Base-by-base conservation (phyloP, 1,140 invertebrate species). In the Sitodiplosis mosellana region DNA sequence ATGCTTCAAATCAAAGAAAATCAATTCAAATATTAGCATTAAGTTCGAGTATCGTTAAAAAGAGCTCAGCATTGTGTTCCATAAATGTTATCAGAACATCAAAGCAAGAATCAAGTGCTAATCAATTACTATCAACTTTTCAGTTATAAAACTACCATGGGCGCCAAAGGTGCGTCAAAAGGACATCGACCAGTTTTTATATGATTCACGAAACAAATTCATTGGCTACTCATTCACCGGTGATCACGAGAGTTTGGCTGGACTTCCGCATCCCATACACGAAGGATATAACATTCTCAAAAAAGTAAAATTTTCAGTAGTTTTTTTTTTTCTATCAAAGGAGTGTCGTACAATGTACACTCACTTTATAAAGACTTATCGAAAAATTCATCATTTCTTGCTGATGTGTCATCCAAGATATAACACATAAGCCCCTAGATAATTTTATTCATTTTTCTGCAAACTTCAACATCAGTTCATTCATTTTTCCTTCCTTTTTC, bases 141-240 rank as follows among this genome's bases (percentile, higher is more conserved):
- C n/a, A n/a, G 34, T n/a, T 6, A 10, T 14, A 68, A 77, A 80
- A 49, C 70, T 97, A 51, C 92, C 93, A 1, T 97, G 92, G 93
- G 79, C 81, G 52, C 90, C 92, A 8, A 97, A 97, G 77, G 91
- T 96, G n/a, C 71, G 88, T 19, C 83, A 89, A 58, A 88, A 86
- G 68, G 89, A 94, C 62, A 80, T 95, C 42, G 88, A 96, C 56
- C 70, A 74, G 51, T 97, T 96, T 67, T 66, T 97, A 51, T 88
- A 96, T 57, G 81, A 80, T 57, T 88, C 90, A 6, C 69, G 94
- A 56, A 71, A 84, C 42, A 98, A 98, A 68, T 98, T 97, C 75
- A 85, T 97, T 48, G 91, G 92, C 1, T 96, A 91, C 63, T 83
- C 78, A 45, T 65, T 94, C 45, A 78, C 83, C 51, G 83, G 84